These are phyloP conservation scores for Drosophila lacertosa DNA, from an alignment of 1,140 invertebrate genomes.

Conservation along the genomic window DNA sequence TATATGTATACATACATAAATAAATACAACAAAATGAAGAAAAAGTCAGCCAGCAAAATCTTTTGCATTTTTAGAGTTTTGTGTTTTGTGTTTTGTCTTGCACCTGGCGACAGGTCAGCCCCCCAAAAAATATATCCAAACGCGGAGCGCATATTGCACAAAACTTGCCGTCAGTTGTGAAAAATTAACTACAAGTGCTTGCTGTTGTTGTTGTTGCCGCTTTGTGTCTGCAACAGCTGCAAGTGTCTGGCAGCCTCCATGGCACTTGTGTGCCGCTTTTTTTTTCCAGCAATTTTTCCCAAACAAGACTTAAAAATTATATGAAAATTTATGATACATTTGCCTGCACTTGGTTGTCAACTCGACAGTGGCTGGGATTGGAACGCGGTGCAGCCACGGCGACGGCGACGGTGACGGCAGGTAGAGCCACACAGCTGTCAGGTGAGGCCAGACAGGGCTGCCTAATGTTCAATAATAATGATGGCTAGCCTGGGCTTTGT, in stretches of 20 bases:
- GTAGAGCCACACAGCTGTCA: slow-evolving; percentile 36
- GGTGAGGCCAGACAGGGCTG: slow-evolving; percentile 34
- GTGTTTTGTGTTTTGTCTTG: slow-evolving; percentile 57
- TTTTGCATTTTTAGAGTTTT: slow-evolving; percentile 53
- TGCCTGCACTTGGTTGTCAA: slow-evolving; percentile 80
- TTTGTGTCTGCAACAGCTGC: slow-evolving; percentile 64
- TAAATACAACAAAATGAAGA: slow-evolving; percentile 42
- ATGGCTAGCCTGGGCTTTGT: slow-evolving; percentile 15
- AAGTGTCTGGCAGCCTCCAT: slow-evolving; percentile 66
- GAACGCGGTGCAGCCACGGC: slow-evolving; percentile 6
- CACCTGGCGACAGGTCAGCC: slow-evolving; percentile 77
- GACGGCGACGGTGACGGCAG: slow-evolving; percentile 14
- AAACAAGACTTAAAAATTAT: slow-evolving; percentile 77
- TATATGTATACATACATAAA: slow-evolving; percentile 20
- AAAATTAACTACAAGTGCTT: slow-evolving; percentile 78
- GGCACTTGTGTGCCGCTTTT: slow-evolving; percentile 55
- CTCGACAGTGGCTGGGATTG: slow-evolving; percentile 38
- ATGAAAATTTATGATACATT: slow-evolving; percentile 82
- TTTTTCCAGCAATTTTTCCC: slow-evolving; percentile 16
- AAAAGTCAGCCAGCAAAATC: slow-evolving; percentile 76
- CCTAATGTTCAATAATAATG: slow-evolving; percentile 28
- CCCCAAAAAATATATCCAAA: slow-evolving; percentile 47
- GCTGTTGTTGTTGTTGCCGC: slow-evolving; percentile 46
- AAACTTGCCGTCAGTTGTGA: slow-evolving; percentile 78
- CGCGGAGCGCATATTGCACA: slow-evolving; percentile 70